phyloP scores from a whole-genome alignment of 2,888 invertebrate genomes.

The Diaphora mendica region DNA sequence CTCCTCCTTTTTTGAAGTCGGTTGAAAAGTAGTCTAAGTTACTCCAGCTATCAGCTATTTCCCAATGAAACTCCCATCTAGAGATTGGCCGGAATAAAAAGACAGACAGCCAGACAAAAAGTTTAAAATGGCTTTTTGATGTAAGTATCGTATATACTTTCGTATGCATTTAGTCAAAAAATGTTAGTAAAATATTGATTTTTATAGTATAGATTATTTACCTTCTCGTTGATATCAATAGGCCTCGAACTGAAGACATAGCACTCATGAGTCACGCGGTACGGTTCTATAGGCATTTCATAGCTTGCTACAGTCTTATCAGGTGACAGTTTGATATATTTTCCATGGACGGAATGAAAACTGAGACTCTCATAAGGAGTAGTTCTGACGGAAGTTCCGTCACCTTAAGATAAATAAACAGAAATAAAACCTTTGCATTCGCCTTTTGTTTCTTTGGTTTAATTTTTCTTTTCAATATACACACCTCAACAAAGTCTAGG shows the following conservation, averaged over 20 bases:
- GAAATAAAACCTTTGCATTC: background rate
- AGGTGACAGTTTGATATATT: background rate
- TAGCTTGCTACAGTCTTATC: background rate
- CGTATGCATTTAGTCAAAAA: too few species aligned
- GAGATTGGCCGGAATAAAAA: too few species aligned
- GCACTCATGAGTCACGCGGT: background rate
- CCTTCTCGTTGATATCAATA: background rate
- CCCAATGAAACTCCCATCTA: too few species aligned
- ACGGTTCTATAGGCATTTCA: background rate
- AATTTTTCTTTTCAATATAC: too few species aligned
- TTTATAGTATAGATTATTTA: background rate
- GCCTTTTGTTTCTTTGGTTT: background rate
- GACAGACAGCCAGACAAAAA: too few species aligned
- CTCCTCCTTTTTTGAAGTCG: too few species aligned
- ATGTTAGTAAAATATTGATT: too few species aligned
- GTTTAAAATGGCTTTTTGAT: too few species aligned
- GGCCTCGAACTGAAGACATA: background rate
- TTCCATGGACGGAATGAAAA: background rate
- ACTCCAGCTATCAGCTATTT: too few species aligned
- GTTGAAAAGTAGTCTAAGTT: too few species aligned
- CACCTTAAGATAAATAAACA: background rate
- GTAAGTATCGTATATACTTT: too few species aligned
- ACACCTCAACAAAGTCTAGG: too few species aligned
- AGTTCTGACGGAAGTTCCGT: background rate
- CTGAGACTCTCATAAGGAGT: background rate